Percentiles rank a stretch among this genome's conserved stretches.
Evolutionary conservation across 2,797 vertebrate species (phyloP).

Genomic region (Fistularia commersonii): DNA sequence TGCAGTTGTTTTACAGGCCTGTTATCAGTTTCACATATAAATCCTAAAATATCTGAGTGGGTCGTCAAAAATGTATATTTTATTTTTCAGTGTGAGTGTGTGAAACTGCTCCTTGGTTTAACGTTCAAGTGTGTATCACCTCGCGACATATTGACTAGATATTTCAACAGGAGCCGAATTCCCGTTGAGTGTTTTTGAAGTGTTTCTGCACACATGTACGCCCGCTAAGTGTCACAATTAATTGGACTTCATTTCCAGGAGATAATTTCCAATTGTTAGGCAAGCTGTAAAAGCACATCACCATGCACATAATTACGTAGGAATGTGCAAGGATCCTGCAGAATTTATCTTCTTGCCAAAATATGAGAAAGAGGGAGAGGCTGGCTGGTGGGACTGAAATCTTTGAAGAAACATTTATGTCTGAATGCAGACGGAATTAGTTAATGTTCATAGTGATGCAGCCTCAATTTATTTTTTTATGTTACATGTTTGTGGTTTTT

Average conservation of each 20-base stretch:
- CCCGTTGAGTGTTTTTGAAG: slow-evolving; percentile 73
- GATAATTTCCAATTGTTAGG: slow-evolving; percentile 80
- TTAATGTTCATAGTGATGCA: slow-evolving; percentile 46
- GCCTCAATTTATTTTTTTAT: slow-evolving; percentile 46
- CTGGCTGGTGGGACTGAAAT: slow-evolving; percentile 46
- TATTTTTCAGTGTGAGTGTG: not conserved
- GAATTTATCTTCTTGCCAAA: slow-evolving; percentile 75
- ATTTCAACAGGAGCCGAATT: slow-evolving; percentile 75
- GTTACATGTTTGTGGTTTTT: not conserved
- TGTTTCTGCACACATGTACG: slow-evolving; percentile 64
- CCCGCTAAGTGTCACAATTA: slow-evolving; percentile 78
- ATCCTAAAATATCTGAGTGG: not conserved
- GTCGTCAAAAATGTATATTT: not conserved
- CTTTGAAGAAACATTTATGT: slow-evolving; percentile 67
- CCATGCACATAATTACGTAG: slow-evolving; percentile 76
- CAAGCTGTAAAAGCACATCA: slow-evolving; percentile 79
- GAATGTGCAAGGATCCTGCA: slow-evolving; percentile 61
- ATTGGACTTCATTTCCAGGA: slow-evolving; percentile 79
- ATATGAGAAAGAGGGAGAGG: slow-evolving; percentile 45
- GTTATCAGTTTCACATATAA: no score
- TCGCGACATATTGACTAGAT: slow-evolving; percentile 60
- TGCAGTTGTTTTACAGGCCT: no score
- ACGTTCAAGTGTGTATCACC: slow-evolving; percentile 55
- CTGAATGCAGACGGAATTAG: slow-evolving; percentile 41
- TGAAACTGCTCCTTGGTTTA: slow-evolving; percentile 43